phyloP scores from a whole-genome alignment of 2,888 invertebrate genomes.

The Leptopilina myrica region DNA sequence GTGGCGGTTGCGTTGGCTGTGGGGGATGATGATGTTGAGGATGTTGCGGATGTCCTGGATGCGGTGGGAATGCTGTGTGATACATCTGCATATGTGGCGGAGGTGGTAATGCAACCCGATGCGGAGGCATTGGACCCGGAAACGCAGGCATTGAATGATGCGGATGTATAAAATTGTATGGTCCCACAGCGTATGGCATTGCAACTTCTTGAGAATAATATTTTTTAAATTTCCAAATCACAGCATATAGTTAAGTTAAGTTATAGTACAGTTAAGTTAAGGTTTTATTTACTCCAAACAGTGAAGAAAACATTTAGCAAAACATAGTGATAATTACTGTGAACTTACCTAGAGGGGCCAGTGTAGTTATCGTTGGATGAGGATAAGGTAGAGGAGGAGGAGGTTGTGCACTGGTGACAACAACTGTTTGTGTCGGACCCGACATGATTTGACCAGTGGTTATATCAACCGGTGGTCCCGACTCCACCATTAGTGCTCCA shows the following conservation, averaged over 20 bases:
- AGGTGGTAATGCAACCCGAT: constrained; percentile 76
- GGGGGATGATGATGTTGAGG: constrained; percentile 76
- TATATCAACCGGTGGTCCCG: constrained; percentile 71
- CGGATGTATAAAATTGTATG: constrained; percentile 86
- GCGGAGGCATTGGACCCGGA: constrained; percentile 78
- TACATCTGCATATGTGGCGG: constrained; percentile 79
- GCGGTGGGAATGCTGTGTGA: constrained; percentile 75
- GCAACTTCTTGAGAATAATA: constrained; percentile 73
- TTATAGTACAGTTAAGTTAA: too few relatives aligned
- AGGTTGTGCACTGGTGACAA: constrained; percentile 78
- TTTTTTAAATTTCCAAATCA: too few relatives aligned
- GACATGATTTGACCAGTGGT: constrained; percentile 73
- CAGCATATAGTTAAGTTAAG: too few relatives aligned
- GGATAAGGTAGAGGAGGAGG: constrained; percentile 80
- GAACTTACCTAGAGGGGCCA: constrained; percentile 79
- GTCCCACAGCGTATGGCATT: constrained; percentile 80
- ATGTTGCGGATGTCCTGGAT: constrained; percentile 72
- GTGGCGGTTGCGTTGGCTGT: constrained; percentile 78
- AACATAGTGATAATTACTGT: too few relatives aligned
- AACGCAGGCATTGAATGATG: constrained; percentile 78
- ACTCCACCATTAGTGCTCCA: constrained; percentile 79
- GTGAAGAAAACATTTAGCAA: too few relatives aligned
- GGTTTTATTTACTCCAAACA: too few relatives aligned
- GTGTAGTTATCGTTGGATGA: constrained; percentile 79
- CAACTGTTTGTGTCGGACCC: constrained; percentile 76